A percentile compares a stretch with the other conserved stretches of the same genome.
phyloP scores from a whole-genome alignment of 2,888 invertebrate genomes.

The Drosophila incognita region DNA sequence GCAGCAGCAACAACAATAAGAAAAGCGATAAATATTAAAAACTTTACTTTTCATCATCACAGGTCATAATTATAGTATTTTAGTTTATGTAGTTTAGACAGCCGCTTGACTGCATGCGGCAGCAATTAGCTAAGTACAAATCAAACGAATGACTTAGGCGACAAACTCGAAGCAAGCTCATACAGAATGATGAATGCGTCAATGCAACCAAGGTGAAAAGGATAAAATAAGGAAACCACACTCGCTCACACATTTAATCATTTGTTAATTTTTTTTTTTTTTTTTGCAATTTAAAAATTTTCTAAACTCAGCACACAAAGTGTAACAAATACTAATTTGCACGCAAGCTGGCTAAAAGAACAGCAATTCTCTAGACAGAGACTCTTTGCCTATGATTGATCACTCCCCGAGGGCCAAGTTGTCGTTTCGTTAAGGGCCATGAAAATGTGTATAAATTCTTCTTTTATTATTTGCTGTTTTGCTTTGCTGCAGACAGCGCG shows the following conservation, averaged over 20 bases:
- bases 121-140: slow-evolving; percentile 79
- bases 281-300: slow-evolving; percentile 35
- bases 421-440: slow-evolving; percentile 65
- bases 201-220: slow-evolving; percentile 46
- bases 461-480: slow-evolving; percentile 47
- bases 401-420: slow-evolving; percentile 75
- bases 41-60: slow-evolving; percentile 73
- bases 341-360: slow-evolving; percentile 19
- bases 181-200: slow-evolving; percentile 45
- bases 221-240: slow-evolving; percentile 46
- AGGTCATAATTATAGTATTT: slow-evolving; percentile 77
- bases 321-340: slow-evolving; percentile 73
- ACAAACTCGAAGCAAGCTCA: slow-evolving; percentile 65
- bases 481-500: slow-evolving; percentile 36
- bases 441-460: slow-evolving; percentile 70
- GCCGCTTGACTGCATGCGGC: slow-evolving; percentile 63
- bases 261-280: neutral
- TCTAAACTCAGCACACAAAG: slow-evolving; percentile 42
- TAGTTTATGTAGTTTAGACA: slow-evolving; percentile 74
- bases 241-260: slow-evolving; percentile 21
- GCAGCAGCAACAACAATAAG: slow-evolving; percentile 33
- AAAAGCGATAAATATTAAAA: slow-evolving; percentile 64
- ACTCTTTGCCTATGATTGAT: slow-evolving; percentile 68
- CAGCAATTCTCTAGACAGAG: slow-evolving; percentile 20
- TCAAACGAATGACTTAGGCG: slow-evolving; percentile 79